Conservation (phyloP, 2,113 vertebrate genomes). For the Semicossyphus pulcher region DNA sequence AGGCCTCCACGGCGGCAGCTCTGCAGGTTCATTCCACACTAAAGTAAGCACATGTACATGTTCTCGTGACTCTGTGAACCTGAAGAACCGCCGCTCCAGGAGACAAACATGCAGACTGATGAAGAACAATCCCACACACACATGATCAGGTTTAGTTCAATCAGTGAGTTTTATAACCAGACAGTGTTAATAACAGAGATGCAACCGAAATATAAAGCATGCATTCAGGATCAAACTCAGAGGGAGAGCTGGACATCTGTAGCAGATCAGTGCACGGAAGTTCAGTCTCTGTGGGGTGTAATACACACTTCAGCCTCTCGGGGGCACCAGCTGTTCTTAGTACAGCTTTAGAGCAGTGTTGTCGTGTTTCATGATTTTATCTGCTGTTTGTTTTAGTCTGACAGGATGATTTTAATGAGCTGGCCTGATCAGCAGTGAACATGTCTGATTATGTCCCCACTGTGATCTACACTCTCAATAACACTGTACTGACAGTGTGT, state of each 20-base stretch:
- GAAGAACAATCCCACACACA: not conserved
- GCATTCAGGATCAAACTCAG: not conserved
- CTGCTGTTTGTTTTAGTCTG: not conserved
- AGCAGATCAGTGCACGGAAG: too few relatives aligned
- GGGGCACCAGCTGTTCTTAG: not conserved
- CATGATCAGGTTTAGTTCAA: not conserved
- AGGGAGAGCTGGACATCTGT: not conserved
- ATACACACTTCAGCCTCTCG: not conserved
- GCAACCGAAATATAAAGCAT: not conserved
- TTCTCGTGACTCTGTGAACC: not conserved
- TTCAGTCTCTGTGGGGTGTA: too few relatives aligned
- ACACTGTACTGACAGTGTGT: too few relatives aligned
- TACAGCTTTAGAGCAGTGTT: too few relatives aligned
- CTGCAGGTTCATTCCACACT: not conserved
- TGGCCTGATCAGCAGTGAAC: too few relatives aligned
- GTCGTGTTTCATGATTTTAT: too few relatives aligned
- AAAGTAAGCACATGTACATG: too few relatives aligned
- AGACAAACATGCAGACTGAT: constrained; percentile 19
- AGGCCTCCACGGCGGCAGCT: not conserved
- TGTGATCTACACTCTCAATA: too few relatives aligned
- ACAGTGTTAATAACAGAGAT: not conserved
- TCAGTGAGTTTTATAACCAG: too few relatives aligned
- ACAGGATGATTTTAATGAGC: too few relatives aligned
- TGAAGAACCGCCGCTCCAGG: not conserved
- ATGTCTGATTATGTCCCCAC: too few relatives aligned